Evolutionary conservation across 2,113 vertebrate genomes (phyloP), one percentile per base, ranked within the genome.

Genomic region (Mixornis gularis): DNA sequence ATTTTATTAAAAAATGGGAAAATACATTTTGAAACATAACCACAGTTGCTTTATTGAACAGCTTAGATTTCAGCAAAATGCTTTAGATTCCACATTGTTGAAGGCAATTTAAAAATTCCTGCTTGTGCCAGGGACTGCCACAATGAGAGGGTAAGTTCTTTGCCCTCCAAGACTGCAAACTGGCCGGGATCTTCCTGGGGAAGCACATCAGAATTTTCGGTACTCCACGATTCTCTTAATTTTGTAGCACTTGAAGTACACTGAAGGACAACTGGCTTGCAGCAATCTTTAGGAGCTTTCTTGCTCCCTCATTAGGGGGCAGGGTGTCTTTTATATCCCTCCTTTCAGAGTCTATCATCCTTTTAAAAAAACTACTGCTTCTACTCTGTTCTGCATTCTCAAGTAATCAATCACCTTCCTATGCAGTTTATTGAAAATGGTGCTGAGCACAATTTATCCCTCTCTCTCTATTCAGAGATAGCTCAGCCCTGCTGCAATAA

Each of bases 141-240:
- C 15, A 68, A 36, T 2, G 32, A 85, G 21, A 73, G 14, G 27
- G 17, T 10, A 43, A 81, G 16, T 52, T 71, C 73, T 74, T n/a
- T 65, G 48, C 7, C 17, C 21, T 25, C 17, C 3, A 7, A 32
- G 24, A 80, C 0, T 46, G 62, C 36, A 66, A 51, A 86, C 1
- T 21, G 60, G 19, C 43, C 44, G 58, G 24, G 52, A 48, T 40
- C 34, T 59, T n/a, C 40, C 0, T 1, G 9, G 30, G 43, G 36
- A 71, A 79, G 30, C 19, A n/a, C 12, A 56, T 0, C 0, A 4
- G 38, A 49, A 18, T 68, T 87, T 19, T 38, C 0, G 0, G 40
- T 25, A 46, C 30, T 32, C 26, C 0, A 0, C 0, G 10, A 55
- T 41, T 77, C 43, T 58, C 36, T 3, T 15, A 9, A 52, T 48